These are phyloP conservation scores for Siphamia tubifer DNA, from an alignment of 2,113 vertebrate genomes.

Conservation along the genomic window DNA sequence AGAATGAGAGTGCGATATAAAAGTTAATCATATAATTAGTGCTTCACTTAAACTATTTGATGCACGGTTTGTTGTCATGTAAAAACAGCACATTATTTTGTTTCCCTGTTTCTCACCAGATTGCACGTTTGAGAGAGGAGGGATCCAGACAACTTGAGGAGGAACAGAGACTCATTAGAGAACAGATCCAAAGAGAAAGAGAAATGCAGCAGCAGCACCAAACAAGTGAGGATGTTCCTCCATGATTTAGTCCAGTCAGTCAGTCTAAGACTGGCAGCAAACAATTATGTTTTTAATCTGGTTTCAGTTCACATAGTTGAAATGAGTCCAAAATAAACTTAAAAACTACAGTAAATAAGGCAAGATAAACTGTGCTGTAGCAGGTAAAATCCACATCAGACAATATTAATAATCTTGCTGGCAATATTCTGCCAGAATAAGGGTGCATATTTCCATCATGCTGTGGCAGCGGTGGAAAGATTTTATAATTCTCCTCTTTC, in stretches of 20 bases:
- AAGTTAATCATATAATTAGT: neutral
- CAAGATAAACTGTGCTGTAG: too few relatives aligned
- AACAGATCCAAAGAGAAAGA: slow-evolving; percentile 87
- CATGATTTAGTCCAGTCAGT: neutral
- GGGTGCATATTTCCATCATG: too few relatives aligned
- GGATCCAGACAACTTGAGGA: slow-evolving; percentile 92
- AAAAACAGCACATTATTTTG: neutral
- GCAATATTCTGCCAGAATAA: too few relatives aligned
- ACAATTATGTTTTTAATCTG: too few relatives aligned
- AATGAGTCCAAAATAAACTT: too few relatives aligned
- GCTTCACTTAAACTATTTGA: neutral
- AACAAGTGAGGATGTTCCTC: slow-evolving; percentile 14
- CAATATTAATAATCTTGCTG: too few relatives aligned
- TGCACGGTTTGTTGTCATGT: neutral
- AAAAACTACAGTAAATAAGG: too few relatives aligned
- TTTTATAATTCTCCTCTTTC: too few relatives aligned
- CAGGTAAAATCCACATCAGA: too few relatives aligned
- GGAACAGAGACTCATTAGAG: slow-evolving; percentile 88
- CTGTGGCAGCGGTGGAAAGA: too few relatives aligned
- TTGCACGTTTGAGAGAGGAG: slow-evolving; percentile 90
- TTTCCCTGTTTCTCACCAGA: slow-evolving; percentile 73
- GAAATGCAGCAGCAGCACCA: slow-evolving; percentile 62
- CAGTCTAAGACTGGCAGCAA: too few relatives aligned
- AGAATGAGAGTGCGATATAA: neutral
- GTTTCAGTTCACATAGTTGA: too few relatives aligned